A percentile compares a stretch with the other conserved stretches of the same genome.
These are phyloP conservation scores for Lasioglossum lativentre DNA, from an alignment of 2,888 invertebrate species.

Conservation along the genomic window DNA sequence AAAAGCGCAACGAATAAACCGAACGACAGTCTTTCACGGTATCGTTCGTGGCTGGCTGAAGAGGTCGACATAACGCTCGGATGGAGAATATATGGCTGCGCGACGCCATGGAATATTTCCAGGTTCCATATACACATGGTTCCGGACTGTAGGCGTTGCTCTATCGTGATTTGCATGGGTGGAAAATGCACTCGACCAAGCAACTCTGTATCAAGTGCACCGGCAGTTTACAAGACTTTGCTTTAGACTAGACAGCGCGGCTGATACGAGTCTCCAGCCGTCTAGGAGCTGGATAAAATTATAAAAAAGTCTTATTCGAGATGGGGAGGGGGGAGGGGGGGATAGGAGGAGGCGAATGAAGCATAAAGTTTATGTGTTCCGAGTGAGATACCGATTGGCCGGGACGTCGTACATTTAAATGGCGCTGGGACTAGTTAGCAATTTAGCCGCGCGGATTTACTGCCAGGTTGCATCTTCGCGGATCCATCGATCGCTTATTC, in stretches of 20 bases:
- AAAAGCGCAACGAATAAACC: neutral
- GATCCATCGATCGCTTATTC: slow-evolving; percentile 38
- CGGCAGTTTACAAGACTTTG: neutral
- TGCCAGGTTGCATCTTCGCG: neutral
- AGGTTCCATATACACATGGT: neutral
- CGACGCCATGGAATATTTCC: neutral
- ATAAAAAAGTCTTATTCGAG: neutral
- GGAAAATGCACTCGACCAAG: slow-evolving; percentile 13
- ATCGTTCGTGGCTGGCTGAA: neutral
- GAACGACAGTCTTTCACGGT: neutral
- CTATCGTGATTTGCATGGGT: slow-evolving; percentile 17
- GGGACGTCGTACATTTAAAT: neutral
- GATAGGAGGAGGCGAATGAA: neutral
- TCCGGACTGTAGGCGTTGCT: neutral
- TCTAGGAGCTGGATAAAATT: neutral
- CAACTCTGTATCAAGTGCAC: neutral
- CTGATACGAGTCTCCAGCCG: neutral
- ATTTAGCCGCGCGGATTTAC: neutral
- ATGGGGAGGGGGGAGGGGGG: neutral
- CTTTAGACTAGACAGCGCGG: neutral
- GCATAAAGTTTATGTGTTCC: neutral
- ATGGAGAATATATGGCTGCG: neutral
- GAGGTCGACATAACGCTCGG: neutral
- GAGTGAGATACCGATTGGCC: neutral
- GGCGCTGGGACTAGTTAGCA: slow-evolving; percentile 25